Base-by-base conservation (phyloP, 2,888 invertebrate genomes). In the Eupithecia subfuscata region DNA sequence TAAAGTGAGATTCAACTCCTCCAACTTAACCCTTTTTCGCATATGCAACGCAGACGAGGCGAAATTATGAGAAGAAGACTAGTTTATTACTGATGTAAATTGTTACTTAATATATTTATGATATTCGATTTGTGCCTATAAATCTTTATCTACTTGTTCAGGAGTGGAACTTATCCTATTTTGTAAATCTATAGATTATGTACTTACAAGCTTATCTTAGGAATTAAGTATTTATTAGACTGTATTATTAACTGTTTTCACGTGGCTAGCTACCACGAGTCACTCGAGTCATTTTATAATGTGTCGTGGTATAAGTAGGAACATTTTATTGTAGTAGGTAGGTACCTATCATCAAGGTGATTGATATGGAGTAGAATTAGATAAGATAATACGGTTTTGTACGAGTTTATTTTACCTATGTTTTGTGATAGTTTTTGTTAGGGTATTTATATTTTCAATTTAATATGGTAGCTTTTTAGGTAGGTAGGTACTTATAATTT, bases 1-100 rank as follows among this genome's bases (percentile, higher is more conserved):
- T 94, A 94, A 95, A 95, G 95, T 95, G 95, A 95, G 95, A 95
- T 95, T 95, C 95, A 95, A 95, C 95, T 95, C 95, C 95, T 95
- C 95, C 95, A 95, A 95, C 95, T 95, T 95, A 95, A 95, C 90
- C 92, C 95, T 90, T 87, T 89, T 87, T 87, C 90, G 95, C 93
- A 87, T 73, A 82, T 74, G 82, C 91, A 75, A 79, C 89, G 64
- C 81, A 81, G 82, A 84, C 75, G 73, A 77, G 77, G 76, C 45
- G 69, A 71, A 63, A 76, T 65, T n/a, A 69, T 73, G 22, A 12
- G 56, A 56, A 25, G 34, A 40, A 5, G 9, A 67, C 11, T 37
- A 43, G 14, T 18, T 30, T 11, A 60, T 34, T 65, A 64, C 34
- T 64, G 2, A 45, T 5, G 0, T 18, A 48, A 18, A 48, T n/a